Conservation (phyloP, 2,113 vertebrate genomes). For the Elaphurus davidianus region DNA sequence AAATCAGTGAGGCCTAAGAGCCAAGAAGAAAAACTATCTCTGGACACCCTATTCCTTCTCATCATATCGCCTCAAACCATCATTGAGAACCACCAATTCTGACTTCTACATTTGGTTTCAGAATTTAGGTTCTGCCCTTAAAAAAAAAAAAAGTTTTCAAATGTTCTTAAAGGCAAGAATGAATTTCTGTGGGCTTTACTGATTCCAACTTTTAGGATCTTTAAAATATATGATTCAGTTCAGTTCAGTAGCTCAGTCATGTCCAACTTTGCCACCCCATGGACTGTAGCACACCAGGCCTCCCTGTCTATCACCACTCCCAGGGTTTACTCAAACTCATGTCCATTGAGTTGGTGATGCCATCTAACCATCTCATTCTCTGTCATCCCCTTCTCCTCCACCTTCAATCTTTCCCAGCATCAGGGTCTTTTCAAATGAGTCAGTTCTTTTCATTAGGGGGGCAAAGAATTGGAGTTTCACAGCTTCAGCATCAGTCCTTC, state of each 20-base stretch:
- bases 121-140: slow-evolving; percentile 85
- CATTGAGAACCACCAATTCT: slow-evolving; percentile 87
- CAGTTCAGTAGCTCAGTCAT: background rate
- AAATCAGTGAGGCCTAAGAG: slow-evolving; percentile 95
- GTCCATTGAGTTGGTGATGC: background rate
- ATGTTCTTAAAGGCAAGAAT: slow-evolving; percentile 93
- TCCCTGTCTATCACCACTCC: background rate
- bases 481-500: background rate
- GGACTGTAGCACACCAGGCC: background rate
- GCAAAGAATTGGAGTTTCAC: background rate
- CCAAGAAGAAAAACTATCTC: slow-evolving; percentile 91
- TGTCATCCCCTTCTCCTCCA: background rate
- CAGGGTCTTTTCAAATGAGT: background rate
- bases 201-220: slow-evolving; percentile 89
- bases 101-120: slow-evolving; percentile 87
- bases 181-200: slow-evolving; percentile 89
- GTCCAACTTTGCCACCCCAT: background rate
- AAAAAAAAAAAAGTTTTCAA: slow-evolving; percentile 80
- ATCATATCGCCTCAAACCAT: slow-evolving; percentile 78
- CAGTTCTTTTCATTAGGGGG: background rate
- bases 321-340: background rate
- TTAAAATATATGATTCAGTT: slow-evolving; percentile 58
- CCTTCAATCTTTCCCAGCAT: background rate
- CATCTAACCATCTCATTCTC: background rate
- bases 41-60: slow-evolving; percentile 83